phyloP scores from a whole-genome alignment of 2,888 invertebrate species.

The Tridacna gigas region DNA sequence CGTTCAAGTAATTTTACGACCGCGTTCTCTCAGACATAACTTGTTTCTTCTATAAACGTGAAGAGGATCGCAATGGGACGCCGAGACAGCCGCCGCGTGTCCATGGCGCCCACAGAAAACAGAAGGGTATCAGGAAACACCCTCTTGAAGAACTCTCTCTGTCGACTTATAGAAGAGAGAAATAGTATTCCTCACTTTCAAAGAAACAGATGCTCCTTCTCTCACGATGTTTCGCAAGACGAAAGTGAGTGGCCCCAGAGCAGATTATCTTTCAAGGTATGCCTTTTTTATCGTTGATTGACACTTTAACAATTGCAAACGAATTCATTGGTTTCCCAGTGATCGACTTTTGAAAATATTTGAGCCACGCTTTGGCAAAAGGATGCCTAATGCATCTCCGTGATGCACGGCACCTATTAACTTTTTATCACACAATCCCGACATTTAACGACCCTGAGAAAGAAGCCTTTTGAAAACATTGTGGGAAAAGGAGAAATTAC shows the following conservation, averaged over 20 bases:
- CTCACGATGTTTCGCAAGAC: neutral
- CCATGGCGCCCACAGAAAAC: neutral
- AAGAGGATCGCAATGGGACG: neutral
- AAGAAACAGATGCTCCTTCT: slow-evolving; percentile 8
- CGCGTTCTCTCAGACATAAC: neutral
- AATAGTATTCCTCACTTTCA: slow-evolving; percentile 11
- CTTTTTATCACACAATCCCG: too few species aligned
- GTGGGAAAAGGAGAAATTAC: too few species aligned
- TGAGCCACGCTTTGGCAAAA: too few species aligned
- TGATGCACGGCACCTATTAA: too few species aligned
- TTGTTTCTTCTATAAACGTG: neutral
- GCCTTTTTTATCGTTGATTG: too few species aligned
- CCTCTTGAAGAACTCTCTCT: slow-evolving; percentile 17
- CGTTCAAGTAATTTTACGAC: neutral
- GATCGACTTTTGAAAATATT: too few species aligned
- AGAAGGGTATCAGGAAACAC: slow-evolving; percentile 11
- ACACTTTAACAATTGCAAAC: too few species aligned
- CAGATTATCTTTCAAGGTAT: slow-evolving; percentile 6
- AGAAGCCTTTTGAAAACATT: too few species aligned
- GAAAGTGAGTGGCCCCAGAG: slow-evolving; percentile 6
- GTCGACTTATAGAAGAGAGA: slow-evolving; percentile 10
- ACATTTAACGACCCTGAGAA: too few species aligned
- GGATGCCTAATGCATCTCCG: too few species aligned
- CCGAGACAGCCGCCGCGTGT: neutral
- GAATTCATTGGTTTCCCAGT: too few species aligned